phyloP scores from a whole-genome alignment of 2,797 vertebrate species.

The Hirundo rustica region DNA sequence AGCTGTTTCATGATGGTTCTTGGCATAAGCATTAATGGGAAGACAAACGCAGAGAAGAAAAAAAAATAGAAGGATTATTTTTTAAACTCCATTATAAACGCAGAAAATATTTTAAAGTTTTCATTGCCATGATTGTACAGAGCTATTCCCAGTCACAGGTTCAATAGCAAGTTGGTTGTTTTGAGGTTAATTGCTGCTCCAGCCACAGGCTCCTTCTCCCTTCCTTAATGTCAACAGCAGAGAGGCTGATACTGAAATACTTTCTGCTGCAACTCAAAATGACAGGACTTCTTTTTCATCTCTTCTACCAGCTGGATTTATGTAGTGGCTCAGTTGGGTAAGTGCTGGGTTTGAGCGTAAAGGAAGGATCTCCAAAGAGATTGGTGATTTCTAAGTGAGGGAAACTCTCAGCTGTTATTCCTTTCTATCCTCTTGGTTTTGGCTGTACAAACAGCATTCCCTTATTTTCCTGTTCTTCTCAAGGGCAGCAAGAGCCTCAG shows the following conservation, averaged over 20 bases:
- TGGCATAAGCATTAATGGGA: not conserved
- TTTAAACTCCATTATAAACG: not conserved
- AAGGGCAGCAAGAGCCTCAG: not conserved
- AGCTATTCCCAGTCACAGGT: not conserved
- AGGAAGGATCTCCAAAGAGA: not conserved
- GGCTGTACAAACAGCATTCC: not conserved
- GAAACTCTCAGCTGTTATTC: not conserved
- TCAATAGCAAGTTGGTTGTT: not conserved
- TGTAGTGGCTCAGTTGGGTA: not conserved
- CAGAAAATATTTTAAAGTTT: not conserved
- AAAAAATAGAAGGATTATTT: not conserved
- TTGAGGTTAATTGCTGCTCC: not conserved
- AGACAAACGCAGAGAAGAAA: not conserved
- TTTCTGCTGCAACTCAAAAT: not conserved
- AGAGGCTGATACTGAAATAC: not conserved
- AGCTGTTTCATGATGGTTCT: rapidly evolving
- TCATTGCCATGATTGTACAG: not conserved
- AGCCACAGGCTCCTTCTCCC: not conserved
- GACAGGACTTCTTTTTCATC: not conserved
- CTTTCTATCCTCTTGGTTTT: not conserved
- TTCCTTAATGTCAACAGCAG: not conserved
- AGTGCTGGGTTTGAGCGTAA: not conserved
- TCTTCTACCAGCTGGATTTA: not conserved
- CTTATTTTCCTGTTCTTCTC: not conserved
- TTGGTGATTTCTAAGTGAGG: not conserved